phyloP scores from a whole-genome alignment of 2,113 vertebrate species.

The Mesocricetus auratus region DNA sequence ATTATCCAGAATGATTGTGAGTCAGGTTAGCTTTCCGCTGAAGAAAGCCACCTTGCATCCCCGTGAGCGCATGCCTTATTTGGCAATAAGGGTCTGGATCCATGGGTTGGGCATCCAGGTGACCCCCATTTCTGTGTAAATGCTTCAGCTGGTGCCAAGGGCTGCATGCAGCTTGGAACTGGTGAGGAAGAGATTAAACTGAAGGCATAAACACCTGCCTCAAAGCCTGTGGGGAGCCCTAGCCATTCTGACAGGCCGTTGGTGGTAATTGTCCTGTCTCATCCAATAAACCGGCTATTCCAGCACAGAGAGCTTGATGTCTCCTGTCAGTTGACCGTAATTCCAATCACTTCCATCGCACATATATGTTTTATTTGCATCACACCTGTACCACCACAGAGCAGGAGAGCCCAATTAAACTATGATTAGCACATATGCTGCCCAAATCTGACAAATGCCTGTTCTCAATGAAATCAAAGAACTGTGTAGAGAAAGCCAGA shows the following conservation, averaged over 20 bases:
- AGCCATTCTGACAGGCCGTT: slow-evolving; percentile 73
- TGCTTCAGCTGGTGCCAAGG: slow-evolving; percentile 66
- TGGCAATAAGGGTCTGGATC: slow-evolving; percentile 21
- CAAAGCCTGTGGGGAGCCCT: slow-evolving; percentile 74
- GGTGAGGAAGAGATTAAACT: slow-evolving; percentile 77
- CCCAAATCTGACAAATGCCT: slow-evolving; percentile 72
- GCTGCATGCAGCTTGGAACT: slow-evolving; percentile 68
- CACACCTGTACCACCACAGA: slow-evolving; percentile 74
- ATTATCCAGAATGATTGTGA: neutral
- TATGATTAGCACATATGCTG: slow-evolving; percentile 78
- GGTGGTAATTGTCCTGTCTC: slow-evolving; percentile 81
- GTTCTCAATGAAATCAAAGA: slow-evolving; percentile 73
- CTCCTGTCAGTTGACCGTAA: slow-evolving; percentile 80
- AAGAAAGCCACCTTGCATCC: slow-evolving; percentile 11
- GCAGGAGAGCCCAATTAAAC: slow-evolving; percentile 77
- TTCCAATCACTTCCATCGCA: slow-evolving; percentile 64
- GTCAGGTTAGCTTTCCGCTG: neutral
- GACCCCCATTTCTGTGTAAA: slow-evolving; percentile 71
- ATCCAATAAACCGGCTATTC: slow-evolving; percentile 76
- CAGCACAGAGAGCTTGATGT: slow-evolving; percentile 66
- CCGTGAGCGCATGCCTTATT: neutral
- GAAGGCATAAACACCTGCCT: slow-evolving; percentile 82
- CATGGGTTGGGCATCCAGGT: slow-evolving; percentile 53
- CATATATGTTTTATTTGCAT: slow-evolving; percentile 78
- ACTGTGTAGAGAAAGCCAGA: slow-evolving; percentile 50